These are phyloP conservation scores for Petroica traversi DNA, from an alignment of 2,113 vertebrate species.

Conservation along the genomic window DNA sequence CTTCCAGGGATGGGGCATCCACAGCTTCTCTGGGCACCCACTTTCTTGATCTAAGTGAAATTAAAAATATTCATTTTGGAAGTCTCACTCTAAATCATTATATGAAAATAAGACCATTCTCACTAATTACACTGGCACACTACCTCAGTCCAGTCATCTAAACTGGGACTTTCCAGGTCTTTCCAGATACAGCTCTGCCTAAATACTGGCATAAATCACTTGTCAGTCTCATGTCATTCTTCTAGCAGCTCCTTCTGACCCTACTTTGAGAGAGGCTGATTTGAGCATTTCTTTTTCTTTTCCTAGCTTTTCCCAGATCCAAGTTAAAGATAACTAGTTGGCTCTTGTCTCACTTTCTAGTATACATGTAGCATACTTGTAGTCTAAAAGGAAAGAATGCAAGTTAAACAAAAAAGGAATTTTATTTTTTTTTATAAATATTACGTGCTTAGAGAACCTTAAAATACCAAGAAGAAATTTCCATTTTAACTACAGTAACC, in stretches of 20 bases:
- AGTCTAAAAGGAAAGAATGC: background rate
- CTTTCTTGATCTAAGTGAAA: background rate
- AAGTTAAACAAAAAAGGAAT: background rate
- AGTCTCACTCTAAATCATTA: background rate
- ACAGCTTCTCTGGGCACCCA: background rate
- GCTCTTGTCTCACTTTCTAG: background rate
- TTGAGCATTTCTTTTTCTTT: background rate
- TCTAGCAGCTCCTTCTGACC: background rate
- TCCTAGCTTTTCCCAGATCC: background rate
- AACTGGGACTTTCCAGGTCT: background rate
- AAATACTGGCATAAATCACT: background rate
- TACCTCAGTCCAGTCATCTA: background rate
- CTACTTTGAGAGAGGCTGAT: background rate
- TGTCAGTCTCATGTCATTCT: background rate
- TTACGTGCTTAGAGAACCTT: background rate
- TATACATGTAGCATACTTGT: background rate
- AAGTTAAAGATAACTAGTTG: background rate
- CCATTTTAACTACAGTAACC: background rate
- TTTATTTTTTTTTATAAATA: background rate
- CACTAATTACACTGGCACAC: background rate
- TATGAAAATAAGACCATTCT: background rate
- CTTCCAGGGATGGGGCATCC: background rate
- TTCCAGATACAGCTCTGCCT: background rate
- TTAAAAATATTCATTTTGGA: background rate
- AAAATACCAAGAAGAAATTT: background rate